Evolutionary conservation across 2,113 vertebrate genomes (phyloP).

Genomic region (Eurystomus gularis): DNA sequence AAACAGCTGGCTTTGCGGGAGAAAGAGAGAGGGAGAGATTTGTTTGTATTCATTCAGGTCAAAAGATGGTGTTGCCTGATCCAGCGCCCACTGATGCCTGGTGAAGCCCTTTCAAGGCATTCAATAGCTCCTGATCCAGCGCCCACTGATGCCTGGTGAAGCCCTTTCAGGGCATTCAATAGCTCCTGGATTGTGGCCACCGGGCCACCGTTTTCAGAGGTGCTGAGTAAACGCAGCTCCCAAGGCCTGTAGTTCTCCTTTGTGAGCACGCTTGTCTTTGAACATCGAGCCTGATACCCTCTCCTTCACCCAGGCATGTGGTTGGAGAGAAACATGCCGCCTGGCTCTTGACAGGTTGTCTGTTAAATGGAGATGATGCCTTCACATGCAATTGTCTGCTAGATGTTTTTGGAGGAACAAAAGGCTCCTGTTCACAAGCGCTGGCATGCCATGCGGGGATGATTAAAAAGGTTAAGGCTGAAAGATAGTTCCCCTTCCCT

Average conservation of each 20-base stretch:
- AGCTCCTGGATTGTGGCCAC: neutral
- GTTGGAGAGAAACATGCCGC: neutral
- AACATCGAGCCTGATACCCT: neutral
- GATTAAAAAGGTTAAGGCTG: neutral
- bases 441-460: neutral
- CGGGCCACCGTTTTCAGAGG: neutral
- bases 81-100: accelerated
- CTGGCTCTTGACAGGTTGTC: neutral
- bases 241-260: neutral
- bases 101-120: neutral
- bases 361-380: neutral
- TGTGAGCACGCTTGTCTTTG: neutral
- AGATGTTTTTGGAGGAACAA: neutral
- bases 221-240: neutral
- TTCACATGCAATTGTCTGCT: neutral
- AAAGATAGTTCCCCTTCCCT: neutral
- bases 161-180: neutral
- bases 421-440: neutral
- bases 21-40: neutral
- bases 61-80: neutral
- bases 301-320: neutral
- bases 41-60: neutral
- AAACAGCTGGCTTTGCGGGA: neutral
- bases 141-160: neutral
- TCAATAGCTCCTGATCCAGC: neutral